Evolutionary conservation across 2,888 invertebrate species (phyloP).

Genomic region (Omphaloscelis lunosa): DNA sequence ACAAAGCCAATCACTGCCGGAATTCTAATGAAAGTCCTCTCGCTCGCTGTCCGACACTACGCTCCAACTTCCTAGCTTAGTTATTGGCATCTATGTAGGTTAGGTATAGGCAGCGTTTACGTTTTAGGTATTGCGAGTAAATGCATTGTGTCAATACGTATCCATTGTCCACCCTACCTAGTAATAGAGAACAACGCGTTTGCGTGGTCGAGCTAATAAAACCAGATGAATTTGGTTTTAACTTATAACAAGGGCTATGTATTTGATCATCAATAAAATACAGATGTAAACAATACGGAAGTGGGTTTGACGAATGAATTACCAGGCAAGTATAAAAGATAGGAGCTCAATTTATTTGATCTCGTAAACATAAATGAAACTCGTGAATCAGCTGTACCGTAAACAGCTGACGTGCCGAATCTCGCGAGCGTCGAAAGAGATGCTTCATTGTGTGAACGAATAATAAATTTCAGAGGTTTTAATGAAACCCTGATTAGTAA

Average conservation of each 20-base stretch:
- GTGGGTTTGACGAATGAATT: slow-evolving; percentile 5
- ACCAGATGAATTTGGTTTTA: neutral
- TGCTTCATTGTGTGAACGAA: neutral
- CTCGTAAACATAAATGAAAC: slow-evolving; percentile 16
- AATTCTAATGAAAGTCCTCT: neutral
- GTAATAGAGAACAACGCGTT: neutral
- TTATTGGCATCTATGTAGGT: neutral
- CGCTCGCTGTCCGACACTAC: neutral
- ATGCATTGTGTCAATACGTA: neutral
- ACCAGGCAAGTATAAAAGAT: neutral
- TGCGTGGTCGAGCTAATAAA: neutral
- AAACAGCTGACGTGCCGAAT: slow-evolving; percentile 39
- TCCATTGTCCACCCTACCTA: neutral
- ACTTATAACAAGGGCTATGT: neutral
- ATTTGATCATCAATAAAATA: slow-evolving; percentile 7
- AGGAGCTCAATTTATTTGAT: slow-evolving; percentile 19
- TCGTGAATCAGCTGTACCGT: slow-evolving; percentile 38
- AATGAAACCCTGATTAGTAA: neutral
- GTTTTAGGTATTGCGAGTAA: neutral
- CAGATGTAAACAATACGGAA: slow-evolving; percentile 2
- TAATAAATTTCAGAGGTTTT: slow-evolving; percentile 2
- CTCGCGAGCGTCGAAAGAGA: neutral
- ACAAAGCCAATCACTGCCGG: slow-evolving; percentile 3
- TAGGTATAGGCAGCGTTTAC: neutral
- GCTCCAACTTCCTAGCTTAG: neutral